These are phyloP conservation scores for Scleropages formosus DNA, from an alignment of 2,797 vertebrate genomes.

Conservation along the genomic window DNA sequence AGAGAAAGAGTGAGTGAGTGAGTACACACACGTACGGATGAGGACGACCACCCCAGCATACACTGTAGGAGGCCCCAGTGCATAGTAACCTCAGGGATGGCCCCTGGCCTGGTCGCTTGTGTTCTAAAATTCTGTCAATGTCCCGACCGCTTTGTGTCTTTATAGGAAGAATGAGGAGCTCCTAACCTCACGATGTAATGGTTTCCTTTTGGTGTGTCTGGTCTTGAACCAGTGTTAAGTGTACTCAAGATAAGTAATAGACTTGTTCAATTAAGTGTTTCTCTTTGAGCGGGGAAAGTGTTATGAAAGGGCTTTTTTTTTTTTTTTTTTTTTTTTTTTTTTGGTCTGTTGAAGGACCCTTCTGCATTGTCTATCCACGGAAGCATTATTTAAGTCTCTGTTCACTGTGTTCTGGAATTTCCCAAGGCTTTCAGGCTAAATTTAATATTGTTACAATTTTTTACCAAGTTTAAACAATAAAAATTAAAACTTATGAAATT, in stretches of 20 bases:
- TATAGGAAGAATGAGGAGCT: neutral
- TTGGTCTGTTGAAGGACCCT: conserved; percentile 10
- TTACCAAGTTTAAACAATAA: conserved; percentile 47
- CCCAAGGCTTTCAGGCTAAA: conserved; percentile 27
- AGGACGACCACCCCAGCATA: neutral
- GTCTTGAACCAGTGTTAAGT: conserved; percentile 31
- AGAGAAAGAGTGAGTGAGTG: neutral
- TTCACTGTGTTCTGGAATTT: conserved; percentile 32
- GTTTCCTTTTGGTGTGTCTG: conserved; percentile 4
- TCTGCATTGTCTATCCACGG: conserved; percentile 33
- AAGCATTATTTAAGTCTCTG: conserved; percentile 28
- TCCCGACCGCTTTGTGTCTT: conserved; percentile 5
- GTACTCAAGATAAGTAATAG: conserved; percentile 27
- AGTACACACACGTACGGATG: neutral
- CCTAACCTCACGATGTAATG: neutral
- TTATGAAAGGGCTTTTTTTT: conserved; percentile 18
- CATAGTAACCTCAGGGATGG: conserved; percentile 32
- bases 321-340: conserved; percentile 6
- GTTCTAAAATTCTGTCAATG: conserved; percentile 4
- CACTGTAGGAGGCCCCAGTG: conserved; percentile 14
- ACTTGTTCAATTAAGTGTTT: conserved; percentile 11
- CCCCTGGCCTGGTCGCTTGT: conserved; percentile 18
- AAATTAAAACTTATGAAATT: conserved; percentile 19
- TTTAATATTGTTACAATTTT: conserved; percentile 38
- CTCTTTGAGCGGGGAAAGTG: conserved; percentile 6